Evolutionary conservation across 2,888 invertebrate genomes (phyloP), one percentile per base, ranked within the genome.

Genomic region (Andricus quercusramuli): DNA sequence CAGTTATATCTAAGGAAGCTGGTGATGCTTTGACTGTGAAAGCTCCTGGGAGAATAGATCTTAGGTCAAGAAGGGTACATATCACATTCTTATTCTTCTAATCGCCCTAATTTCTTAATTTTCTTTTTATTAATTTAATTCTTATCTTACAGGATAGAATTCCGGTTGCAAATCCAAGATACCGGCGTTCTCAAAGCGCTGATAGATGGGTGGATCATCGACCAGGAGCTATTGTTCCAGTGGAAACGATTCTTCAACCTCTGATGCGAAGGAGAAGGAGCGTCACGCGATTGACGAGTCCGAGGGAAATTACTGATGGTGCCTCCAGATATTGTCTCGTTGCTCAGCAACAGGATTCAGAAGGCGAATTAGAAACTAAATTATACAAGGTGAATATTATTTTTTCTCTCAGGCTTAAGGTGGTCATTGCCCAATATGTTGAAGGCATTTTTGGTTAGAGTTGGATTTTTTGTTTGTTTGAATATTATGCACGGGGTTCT

Each of bases 311-410:
- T 41, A 87, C 87, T 17, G 86, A 86, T 20, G 88, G 86, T 32
- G 88, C 94, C n/a, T 96, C 96, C 0, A 98, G 98, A 89, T 99
- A 99, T 92, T 97, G 98, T 84, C 94, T 99, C 0, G 96, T 98
- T 44, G 96, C 98, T 0, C 99, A 99, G 93, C 97, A 97, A 87
- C 96, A 97, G 66, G 98, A 98, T 90, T 95, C 96, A 0, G 97
- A 97, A 86, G 99, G 99, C 0, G 98, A 98, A 89, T 93, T 99
- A 5, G 98, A 98, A 92, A 99, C 99, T 0, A 97, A 97, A 88
- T 91, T 98, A 22, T 97, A 97, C 91, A 99, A 98, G 94, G 96
- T 95, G 67, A 66, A 78, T 66, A 59, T 9, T 41, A 22, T 37
- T n/a, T n/a, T n/a, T n/a, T n/a, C n/a, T n/a, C n/a, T n/a, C n/a